Evolutionary conservation across 2,888 invertebrate species (phyloP), one percentile per base, ranked within the genome.

Genomic region (Conus canariensis): DNA sequence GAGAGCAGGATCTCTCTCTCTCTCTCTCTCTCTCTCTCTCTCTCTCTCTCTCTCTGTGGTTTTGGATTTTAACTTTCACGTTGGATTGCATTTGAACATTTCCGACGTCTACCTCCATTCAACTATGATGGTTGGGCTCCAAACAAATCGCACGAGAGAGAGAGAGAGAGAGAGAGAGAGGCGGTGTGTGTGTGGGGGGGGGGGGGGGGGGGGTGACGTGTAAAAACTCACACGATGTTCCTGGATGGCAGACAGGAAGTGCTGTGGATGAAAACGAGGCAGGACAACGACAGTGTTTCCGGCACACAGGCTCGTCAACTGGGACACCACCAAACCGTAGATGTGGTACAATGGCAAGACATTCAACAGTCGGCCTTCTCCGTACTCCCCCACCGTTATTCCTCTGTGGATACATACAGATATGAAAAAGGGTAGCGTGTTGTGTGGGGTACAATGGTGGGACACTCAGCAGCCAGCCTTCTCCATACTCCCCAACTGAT

Each of bases 331-430:
- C 67, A 98, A 96, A 0, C 98, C 98, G 95, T 98, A 98, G 91
- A 98, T 98, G 95, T 98, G 98, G 96, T 98, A 98, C 96, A 98
- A 97, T 1, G 98, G 98, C 88, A 98, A 96, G n/a, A 98, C 97
- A 58, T 97, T 97, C 0, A 98, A 97, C 30, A 93, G 70, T 45
- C 88, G 67, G 16, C 93, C 94, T 77, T 91, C 87, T 25, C 92
- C 93, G 22, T 92, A 87, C n/a, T 90, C 90, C 59, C 93, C 91
- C 77, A 87, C 91, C 92, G 93, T 92, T 67, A 90, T 91, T 22
- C 92, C 93, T 25, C 94, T 93, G 88, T 45, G 64, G 8, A 56
- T 12, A 45, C 12, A 30, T 45, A 80, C n/a, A 74, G 4, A 74
- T 10, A n/a, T 14, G 70, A 22, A 19, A n/a, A 7, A n/a, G 19